phyloP scores from a whole-genome alignment of 2,113 vertebrate species.

The Peromyscus maniculatus region DNA sequence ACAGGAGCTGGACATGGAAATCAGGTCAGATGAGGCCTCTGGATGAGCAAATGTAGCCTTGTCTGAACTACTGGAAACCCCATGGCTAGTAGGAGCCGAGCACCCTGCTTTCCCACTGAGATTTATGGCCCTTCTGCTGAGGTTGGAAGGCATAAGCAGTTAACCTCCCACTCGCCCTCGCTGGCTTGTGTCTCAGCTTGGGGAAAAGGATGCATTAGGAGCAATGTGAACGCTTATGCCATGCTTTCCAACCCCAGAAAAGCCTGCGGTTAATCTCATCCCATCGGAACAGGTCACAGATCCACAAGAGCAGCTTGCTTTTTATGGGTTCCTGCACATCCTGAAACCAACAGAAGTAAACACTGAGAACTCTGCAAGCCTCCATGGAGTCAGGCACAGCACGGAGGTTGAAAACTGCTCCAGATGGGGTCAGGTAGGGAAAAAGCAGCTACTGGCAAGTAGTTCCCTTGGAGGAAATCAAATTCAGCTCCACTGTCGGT shows the following conservation, averaged over 20 bases:
- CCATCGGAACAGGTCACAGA: background rate
- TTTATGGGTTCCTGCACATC: constrained; percentile 28
- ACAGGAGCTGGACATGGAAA: background rate
- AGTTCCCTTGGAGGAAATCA: background rate
- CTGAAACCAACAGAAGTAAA: constrained; percentile 58
- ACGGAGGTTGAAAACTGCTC: background rate
- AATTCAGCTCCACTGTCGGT: background rate
- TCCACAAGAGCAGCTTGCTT: constrained; percentile 1
- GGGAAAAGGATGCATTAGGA: background rate
- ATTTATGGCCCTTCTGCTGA: background rate
- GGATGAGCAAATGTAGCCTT: background rate
- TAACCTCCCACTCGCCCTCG: background rate
- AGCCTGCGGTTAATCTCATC: background rate
- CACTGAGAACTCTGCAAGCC: background rate
- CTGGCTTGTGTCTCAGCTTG: background rate
- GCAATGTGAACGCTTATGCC: background rate
- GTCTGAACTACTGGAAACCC: background rate
- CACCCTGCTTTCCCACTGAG: background rate
- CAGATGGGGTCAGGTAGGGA: background rate
- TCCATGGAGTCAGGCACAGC: background rate
- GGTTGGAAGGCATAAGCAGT: background rate
- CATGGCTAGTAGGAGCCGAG: background rate
- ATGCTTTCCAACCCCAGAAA: background rate
- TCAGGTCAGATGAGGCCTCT: constrained; percentile 48
- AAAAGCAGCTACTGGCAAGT: background rate